Conservation (phyloP, 2,888 invertebrate genomes). For the Andrena praecox region DNA sequence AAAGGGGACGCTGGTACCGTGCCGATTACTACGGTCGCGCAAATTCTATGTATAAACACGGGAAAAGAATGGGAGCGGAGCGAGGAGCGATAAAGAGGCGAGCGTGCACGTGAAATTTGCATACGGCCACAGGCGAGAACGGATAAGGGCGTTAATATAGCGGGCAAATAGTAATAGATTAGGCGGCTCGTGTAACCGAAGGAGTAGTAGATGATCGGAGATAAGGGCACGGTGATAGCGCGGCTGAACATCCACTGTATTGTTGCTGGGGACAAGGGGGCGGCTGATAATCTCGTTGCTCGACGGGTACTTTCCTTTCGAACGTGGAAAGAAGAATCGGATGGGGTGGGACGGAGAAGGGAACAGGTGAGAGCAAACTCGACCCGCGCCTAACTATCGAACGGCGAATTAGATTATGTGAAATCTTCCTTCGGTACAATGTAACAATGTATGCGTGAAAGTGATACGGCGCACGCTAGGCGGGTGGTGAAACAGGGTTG, state of each 20-base stretch:
- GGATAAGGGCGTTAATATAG: slow-evolving; percentile 42
- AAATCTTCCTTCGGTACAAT: not conserved
- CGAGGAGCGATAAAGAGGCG: slow-evolving; percentile 3
- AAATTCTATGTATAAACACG: slow-evolving; percentile 18
- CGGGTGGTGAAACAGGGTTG: not conserved
- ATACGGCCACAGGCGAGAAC: not conserved
- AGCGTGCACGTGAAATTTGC: slow-evolving; percentile 20
- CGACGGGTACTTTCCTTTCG: slow-evolving; percentile 21
- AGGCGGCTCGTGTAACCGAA: not conserved
- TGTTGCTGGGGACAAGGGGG: slow-evolving; percentile 5
- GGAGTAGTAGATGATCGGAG: not conserved
- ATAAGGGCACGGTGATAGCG: not conserved
- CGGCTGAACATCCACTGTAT: slow-evolving; percentile 10
- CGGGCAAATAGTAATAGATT: slow-evolving; percentile 37
- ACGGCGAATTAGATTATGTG: not conserved
- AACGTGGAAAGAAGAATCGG: not conserved
- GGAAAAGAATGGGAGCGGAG: not conserved
- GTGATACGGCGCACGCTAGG: not conserved
- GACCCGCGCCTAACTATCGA: not conserved
- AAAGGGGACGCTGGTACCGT: not conserved
- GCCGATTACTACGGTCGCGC: slow-evolving; percentile 1
- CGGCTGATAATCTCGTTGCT: slow-evolving; percentile 34
- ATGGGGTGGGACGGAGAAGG: not conserved
- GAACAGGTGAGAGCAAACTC: not conserved
- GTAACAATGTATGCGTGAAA: not conserved